phyloP scores from a whole-genome alignment of 2,797 vertebrate genomes.

The Ciconia nigra region DNA sequence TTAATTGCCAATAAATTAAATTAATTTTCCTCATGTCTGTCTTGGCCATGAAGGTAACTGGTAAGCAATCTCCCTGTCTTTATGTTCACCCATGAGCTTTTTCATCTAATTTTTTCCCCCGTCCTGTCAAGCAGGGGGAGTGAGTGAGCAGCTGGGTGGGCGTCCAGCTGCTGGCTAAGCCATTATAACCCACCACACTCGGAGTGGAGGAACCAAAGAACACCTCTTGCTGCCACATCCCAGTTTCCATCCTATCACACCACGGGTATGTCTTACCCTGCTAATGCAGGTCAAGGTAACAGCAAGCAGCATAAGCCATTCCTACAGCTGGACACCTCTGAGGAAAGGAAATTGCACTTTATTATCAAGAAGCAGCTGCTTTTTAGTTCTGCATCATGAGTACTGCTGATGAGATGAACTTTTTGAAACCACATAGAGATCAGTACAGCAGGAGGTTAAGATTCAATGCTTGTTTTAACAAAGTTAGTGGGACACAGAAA shows the following conservation, averaged over 20 bases:
- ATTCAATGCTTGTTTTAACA: background rate
- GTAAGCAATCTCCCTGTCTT: background rate
- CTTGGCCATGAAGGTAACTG: background rate
- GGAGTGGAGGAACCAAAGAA: background rate
- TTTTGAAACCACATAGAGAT: background rate
- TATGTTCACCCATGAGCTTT: background rate
- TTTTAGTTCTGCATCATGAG: background rate
- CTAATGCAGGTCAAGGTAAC: background rate
- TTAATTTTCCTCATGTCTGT: background rate
- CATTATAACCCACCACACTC: background rate
- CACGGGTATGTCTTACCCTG: background rate
- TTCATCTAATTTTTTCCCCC: background rate
- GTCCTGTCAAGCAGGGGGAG: background rate
- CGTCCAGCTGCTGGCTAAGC: background rate
- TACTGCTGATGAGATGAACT: background rate
- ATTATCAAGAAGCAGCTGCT: background rate
- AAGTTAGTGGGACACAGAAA: background rate
- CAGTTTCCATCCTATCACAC: background rate
- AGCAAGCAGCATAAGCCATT: background rate
- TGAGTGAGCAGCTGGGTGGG: background rate
- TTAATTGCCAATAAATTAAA: background rate
- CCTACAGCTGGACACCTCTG: background rate
- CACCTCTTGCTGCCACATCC: background rate
- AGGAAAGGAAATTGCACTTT: background rate
- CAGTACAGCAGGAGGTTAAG: background rate